Percentiles rank a stretch among this genome's conserved stretches.
These are phyloP conservation scores for Diogma glabrata DNA, from an alignment of 2,888 invertebrate species.

Conservation along the genomic window DNA sequence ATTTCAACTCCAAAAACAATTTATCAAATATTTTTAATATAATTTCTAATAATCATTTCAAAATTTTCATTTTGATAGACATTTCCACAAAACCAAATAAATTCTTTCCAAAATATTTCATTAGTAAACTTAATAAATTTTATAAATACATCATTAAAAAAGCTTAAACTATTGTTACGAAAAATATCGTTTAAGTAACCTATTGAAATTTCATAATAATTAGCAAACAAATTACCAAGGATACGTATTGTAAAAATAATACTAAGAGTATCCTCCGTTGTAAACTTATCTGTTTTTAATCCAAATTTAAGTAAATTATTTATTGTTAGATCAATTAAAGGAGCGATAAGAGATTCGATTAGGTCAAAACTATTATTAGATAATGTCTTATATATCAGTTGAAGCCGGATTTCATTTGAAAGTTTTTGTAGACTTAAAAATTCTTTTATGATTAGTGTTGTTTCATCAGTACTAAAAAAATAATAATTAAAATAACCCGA, in stretches of 20 bases:
- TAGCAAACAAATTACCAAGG: constrained; percentile 12
- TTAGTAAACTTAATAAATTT: constrained; percentile 10
- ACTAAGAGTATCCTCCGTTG: background rate
- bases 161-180: background rate
- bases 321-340: background rate
- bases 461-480: too few relatives aligned
- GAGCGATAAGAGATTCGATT: background rate
- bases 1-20: too few relatives aligned
- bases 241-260: constrained; percentile 14
- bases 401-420: background rate
- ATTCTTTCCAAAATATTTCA: constrained; percentile 9
- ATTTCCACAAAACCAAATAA: constrained; percentile 15
- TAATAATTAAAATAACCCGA: too few relatives aligned
- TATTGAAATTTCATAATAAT: constrained; percentile 6
- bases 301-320: background rate
- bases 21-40: too few relatives aligned
- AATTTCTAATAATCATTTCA: too few relatives aligned
- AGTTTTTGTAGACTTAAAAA: background rate
- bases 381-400: background rate
- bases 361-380: background rate
- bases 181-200: background rate
- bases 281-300: background rate
- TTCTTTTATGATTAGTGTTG: background rate
- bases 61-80: constrained; percentile 2
- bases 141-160: constrained; percentile 10